Conservation (phyloP, 2,888 invertebrate genomes). For the Erpobdella octoculata region DNA sequence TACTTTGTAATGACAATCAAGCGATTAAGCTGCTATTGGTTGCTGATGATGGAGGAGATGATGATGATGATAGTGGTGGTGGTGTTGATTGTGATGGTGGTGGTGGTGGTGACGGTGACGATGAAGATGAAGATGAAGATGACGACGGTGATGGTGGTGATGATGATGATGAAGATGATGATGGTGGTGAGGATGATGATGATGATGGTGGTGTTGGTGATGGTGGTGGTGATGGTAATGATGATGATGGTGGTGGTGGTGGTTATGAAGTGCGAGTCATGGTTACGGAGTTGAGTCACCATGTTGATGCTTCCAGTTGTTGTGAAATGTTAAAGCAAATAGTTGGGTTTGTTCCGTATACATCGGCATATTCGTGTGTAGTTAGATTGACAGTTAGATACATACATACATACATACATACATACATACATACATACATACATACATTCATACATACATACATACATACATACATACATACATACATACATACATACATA, state of each 20-base stretch:
- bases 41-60: slow-evolving; percentile 14
- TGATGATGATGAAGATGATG: neutral
- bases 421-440: slow-evolving; percentile 20
- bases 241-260: neutral
- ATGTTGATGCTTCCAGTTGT: neutral
- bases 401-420: slow-evolving; percentile 23
- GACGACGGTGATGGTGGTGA: neutral
- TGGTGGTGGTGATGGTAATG: neutral
- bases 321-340: neutral
- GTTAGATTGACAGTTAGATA: neutral
- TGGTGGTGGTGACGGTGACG: neutral
- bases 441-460: slow-evolving; percentile 24
- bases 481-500: slow-evolving; percentile 26
- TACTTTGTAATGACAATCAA: no score
- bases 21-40: no score
- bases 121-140: neutral
- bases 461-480: slow-evolving; percentile 28
- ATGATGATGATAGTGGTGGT: neutral
- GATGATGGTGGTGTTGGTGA: neutral
- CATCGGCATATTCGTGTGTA: slow-evolving; percentile 11
- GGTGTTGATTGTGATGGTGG: neutral
- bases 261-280: neutral
- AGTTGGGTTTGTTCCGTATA: no score
- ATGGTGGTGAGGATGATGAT: neutral
- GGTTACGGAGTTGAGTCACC: neutral